Conservation (phyloP, 1,140 invertebrate genomes). For the Druon quercuslanigerum region DNA sequence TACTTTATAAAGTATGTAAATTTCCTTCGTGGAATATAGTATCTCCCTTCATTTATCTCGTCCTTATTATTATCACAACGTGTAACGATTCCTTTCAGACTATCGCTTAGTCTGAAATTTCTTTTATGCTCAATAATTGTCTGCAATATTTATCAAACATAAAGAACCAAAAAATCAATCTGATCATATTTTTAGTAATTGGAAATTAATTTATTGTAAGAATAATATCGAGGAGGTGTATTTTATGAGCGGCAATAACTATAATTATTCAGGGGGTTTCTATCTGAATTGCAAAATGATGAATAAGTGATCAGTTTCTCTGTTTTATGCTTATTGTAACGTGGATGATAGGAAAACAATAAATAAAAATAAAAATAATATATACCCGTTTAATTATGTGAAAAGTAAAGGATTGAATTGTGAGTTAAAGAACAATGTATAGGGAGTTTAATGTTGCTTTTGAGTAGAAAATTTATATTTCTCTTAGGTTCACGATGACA, state of each 20-base stretch:
- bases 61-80: constrained; percentile 22
- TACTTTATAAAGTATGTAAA: constrained; percentile 32
- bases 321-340: neutral
- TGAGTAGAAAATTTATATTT: too few species aligned
- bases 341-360: neutral
- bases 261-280: neutral
- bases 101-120: neutral
- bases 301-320: constrained; percentile 5
- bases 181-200: neutral
- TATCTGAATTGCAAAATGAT: constrained; percentile 7
- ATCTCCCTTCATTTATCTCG: constrained; percentile 9
- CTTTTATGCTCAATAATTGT: neutral
- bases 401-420: too few species aligned
- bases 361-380: neutral
- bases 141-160: neutral
- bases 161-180: neutral
- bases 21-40: constrained; percentile 10
- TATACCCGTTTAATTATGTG: neutral
- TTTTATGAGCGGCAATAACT: neutral
- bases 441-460: too few species aligned
- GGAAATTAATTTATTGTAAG: neutral
- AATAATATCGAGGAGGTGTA: neutral
- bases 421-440: too few species aligned
- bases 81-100: neutral
- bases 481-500: too few species aligned